Conservation (phyloP, 2,888 invertebrate genomes). For the Lithophane socia region DNA sequence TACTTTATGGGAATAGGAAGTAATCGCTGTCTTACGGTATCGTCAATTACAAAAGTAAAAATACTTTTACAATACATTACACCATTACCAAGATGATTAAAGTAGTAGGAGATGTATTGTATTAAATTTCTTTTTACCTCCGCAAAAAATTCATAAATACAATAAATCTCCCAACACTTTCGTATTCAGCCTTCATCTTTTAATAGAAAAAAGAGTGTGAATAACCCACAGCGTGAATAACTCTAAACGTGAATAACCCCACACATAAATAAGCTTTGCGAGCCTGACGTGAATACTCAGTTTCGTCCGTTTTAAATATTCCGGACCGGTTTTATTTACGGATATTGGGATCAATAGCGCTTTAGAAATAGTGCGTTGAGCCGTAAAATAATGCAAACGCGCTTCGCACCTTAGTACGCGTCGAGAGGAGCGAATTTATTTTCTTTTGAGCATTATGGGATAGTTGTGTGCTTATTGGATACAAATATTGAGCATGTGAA, state of each 20-base stretch:
- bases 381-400: slow-evolving; percentile 61
- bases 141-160: slow-evolving; percentile 15
- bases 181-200: slow-evolving; percentile 17
- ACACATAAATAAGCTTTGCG: slow-evolving; percentile 3
- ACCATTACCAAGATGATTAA: background rate
- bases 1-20: no score
- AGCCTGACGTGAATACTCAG: slow-evolving; percentile 31
- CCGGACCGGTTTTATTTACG: slow-evolving; percentile 61
- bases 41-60: slow-evolving; percentile 1
- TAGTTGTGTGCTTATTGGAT: slow-evolving; percentile 43
- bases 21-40: background rate
- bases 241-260: slow-evolving; percentile 9
- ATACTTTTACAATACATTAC: background rate
- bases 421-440: slow-evolving; percentile 45
- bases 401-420: slow-evolving; percentile 51
- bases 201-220: slow-evolving; percentile 30
- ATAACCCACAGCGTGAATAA: slow-evolving; percentile 17
- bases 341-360: slow-evolving; percentile 63
- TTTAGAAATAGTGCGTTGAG: slow-evolving; percentile 58
- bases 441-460: slow-evolving; percentile 56
- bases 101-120: background rate
- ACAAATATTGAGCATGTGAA: slow-evolving; percentile 44
- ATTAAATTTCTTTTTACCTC: slow-evolving; percentile 7
- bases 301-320: slow-evolving; percentile 60
- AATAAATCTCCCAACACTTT: slow-evolving; percentile 22